Conservation (phyloP, 1,140 invertebrate genomes). For the Xylocopa sonorina region DNA sequence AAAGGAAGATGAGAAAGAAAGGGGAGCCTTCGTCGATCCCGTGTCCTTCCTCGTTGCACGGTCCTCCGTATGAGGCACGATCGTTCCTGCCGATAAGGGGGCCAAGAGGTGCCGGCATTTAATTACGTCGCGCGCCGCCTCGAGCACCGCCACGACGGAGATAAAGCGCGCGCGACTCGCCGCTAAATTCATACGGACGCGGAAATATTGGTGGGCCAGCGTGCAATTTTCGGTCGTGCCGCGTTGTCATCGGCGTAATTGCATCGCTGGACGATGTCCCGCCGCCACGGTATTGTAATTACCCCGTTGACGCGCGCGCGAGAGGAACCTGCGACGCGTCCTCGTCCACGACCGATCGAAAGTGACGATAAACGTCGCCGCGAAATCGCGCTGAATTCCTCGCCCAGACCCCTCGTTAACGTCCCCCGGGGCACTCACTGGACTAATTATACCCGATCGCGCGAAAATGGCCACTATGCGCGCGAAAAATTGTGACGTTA, state of each 20-base stretch:
- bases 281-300: neutral
- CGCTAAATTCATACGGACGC: constrained; percentile 53
- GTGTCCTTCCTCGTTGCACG: constrained; percentile 35
- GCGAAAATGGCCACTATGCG: neutral
- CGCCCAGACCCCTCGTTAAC: neutral
- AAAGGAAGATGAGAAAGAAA: neutral
- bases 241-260: constrained; percentile 2
- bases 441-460: neutral
- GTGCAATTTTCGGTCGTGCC: constrained; percentile 18
- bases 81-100: constrained; percentile 54
- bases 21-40: constrained; percentile 41
- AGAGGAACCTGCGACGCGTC: neutral
- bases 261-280: neutral
- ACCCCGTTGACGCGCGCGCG: neutral
- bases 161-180: constrained; percentile 49
- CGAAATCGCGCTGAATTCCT: neutral
- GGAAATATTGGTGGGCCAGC: constrained; percentile 37
- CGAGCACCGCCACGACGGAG: constrained; percentile 54
- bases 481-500: neutral
- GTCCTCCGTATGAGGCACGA: constrained; percentile 32
- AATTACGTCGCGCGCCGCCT: constrained; percentile 59
- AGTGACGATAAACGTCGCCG: neutral
- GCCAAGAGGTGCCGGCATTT: constrained; percentile 63
- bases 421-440: neutral
- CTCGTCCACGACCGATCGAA: neutral